Conservation (phyloP, 2,113 vertebrate species). For the Oncorhynchus tshawytscha region DNA sequence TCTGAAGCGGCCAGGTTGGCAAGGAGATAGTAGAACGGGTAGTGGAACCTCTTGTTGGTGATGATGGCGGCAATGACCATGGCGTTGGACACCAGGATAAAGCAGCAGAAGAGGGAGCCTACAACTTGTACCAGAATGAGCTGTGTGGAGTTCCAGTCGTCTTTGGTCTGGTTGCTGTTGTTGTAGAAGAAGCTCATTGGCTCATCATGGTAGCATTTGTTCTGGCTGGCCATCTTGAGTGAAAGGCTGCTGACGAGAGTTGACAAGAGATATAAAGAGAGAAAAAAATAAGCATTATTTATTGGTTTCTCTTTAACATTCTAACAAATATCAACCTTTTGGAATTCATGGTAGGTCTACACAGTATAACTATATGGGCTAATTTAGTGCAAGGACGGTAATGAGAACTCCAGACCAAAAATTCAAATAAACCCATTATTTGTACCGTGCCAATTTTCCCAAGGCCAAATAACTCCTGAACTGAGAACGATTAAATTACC, state of each 20-base stretch:
- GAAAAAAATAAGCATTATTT: not conserved
- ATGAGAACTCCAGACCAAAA: not conserved
- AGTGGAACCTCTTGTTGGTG: slow-evolving; percentile 93
- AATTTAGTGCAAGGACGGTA: not conserved
- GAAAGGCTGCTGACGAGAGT: slow-evolving; percentile 62
- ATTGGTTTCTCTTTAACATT: not conserved
- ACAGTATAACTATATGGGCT: not conserved
- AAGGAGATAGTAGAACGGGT: slow-evolving; percentile 94
- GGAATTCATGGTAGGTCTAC: too few species aligned
- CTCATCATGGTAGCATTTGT: slow-evolving; percentile 83
- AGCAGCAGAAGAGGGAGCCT: slow-evolving; percentile 89
- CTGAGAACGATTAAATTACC: slow-evolving; percentile 5
- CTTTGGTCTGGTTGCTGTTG: slow-evolving; percentile 71
- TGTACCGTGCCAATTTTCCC: not conserved
- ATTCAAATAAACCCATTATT: not conserved
- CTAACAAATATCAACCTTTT: too few species aligned
- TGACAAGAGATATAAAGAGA: slow-evolving; percentile 20
- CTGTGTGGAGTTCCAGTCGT: slow-evolving; percentile 76
- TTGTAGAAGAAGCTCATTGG: slow-evolving; percentile 93
- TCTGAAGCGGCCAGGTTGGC: slow-evolving; percentile 93
- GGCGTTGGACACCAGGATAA: slow-evolving; percentile 93
- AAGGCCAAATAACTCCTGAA: slow-evolving; percentile 13
- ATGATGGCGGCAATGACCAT: slow-evolving; percentile 92
- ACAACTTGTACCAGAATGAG: slow-evolving; percentile 83
- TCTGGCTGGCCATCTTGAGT: slow-evolving; percentile 78